Evolutionary conservation across 2,888 invertebrate species (phyloP).

Genomic region (Podabrus alpinus): DNA sequence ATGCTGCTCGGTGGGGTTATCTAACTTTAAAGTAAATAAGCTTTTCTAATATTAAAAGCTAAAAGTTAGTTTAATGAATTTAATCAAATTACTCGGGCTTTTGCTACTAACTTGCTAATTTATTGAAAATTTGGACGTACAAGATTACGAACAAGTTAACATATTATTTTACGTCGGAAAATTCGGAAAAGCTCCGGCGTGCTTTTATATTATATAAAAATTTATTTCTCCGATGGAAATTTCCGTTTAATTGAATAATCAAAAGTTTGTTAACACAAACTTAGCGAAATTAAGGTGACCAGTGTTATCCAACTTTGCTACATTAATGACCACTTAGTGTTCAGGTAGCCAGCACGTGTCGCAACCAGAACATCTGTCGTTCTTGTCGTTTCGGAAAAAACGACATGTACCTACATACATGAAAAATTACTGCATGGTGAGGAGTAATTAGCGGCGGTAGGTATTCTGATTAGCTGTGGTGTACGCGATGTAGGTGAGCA

Average conservation of each 20-base stretch:
- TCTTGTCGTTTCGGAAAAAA: no score
- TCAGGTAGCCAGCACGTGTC: neutral
- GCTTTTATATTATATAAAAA: neutral
- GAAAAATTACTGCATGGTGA: neutral
- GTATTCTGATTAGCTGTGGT: slow-evolving; percentile 13
- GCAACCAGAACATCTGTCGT: neutral
- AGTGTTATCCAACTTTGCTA: neutral
- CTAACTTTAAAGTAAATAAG: slow-evolving; percentile 1
- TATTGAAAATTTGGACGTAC: neutral
- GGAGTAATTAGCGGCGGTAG: neutral
- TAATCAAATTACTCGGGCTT: slow-evolving; percentile 1
- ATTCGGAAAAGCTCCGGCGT: neutral
- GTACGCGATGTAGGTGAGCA: slow-evolving; percentile 21
- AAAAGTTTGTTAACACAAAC: neutral
- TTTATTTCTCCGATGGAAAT: neutral
- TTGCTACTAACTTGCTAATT: neutral
- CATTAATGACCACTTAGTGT: neutral
- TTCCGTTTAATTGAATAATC: neutral
- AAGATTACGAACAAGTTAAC: neutral
- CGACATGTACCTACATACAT: neutral
- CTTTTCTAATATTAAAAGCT: slow-evolving; percentile 4
- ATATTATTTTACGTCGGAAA: neutral
- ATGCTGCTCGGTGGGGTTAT: neutral
- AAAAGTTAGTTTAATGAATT: slow-evolving; percentile 1
- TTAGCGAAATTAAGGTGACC: neutral